Evolutionary conservation across 2,113 vertebrate genomes (phyloP).

Genomic region (Poicephalus meyeri): DNA sequence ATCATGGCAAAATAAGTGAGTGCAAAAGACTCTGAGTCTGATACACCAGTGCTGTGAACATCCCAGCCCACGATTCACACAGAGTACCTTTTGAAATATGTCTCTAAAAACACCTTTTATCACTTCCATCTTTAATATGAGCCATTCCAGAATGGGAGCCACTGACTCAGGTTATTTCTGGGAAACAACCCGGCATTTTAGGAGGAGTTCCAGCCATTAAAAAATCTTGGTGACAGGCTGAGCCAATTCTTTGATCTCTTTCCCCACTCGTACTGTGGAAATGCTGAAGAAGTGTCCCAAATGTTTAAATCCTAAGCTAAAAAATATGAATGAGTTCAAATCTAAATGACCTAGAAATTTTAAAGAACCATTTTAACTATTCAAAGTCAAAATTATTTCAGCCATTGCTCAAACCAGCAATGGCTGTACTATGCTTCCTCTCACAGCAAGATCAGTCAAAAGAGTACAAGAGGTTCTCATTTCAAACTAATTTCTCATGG

Average conservation of each 20-base stretch:
- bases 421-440: background rate
- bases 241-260: background rate
- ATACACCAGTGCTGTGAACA: background rate
- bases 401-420: background rate
- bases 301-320: background rate
- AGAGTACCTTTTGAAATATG: background rate
- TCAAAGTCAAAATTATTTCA: background rate
- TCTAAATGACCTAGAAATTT: background rate
- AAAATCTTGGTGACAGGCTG: background rate
- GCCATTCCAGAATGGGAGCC: background rate
- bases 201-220: background rate
- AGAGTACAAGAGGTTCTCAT: background rate
- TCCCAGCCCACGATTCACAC: accelerated
- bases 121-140: background rate
- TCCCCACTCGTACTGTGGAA: background rate
- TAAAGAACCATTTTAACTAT: background rate
- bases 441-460: background rate
- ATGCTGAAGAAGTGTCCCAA: background rate
- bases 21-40: background rate
- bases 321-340: background rate
- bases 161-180: background rate
- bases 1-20: background rate
- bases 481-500: background rate
- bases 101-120: background rate
- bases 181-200: background rate